phyloP scores from a whole-genome alignment of 2,113 vertebrate species.

The Pelusios castaneus region DNA sequence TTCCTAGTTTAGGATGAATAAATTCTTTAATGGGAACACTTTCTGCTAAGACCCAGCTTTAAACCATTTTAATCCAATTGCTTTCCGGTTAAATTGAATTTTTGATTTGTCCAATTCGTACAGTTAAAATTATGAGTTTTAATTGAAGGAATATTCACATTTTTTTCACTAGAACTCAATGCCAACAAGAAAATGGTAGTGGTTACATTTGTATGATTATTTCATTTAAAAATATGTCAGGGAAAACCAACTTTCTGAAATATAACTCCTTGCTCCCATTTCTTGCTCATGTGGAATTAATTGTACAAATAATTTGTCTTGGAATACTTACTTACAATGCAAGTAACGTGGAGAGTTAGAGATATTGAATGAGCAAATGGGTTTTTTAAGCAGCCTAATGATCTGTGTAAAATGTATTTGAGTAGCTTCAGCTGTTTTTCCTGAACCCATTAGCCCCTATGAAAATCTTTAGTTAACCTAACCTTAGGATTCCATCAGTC shows the following conservation, averaged over 20 bases:
- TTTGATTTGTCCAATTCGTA: background rate
- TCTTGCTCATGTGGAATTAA: background rate
- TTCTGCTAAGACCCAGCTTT: background rate
- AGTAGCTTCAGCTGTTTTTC: slow-evolving; percentile 19
- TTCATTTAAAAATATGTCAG: background rate
- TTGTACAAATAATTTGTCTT: slow-evolving; percentile 18
- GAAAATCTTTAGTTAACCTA: slow-evolving; percentile 39
- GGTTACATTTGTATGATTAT: background rate
- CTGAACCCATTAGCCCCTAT: slow-evolving; percentile 12
- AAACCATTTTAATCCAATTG: background rate
- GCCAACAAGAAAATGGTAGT: background rate
- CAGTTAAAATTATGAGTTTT: background rate
- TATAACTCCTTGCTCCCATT: background rate
- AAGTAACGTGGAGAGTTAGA: background rate
- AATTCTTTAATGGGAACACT: background rate
- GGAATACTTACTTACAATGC: background rate
- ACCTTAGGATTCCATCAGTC: background rate
- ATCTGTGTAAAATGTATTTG: slow-evolving; percentile 2
- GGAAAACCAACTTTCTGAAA: background rate
- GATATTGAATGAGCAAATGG: slow-evolving; percentile 23
- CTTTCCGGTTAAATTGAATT: background rate
- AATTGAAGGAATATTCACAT: background rate
- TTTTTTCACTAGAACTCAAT: background rate
- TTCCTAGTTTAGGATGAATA: background rate
- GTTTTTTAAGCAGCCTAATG: slow-evolving; percentile 32